A percentile compares a stretch with the other conserved stretches of the same genome.
Evolutionary conservation across 2,797 vertebrate species (phyloP).

Genomic region (Anguilla megastoma): DNA sequence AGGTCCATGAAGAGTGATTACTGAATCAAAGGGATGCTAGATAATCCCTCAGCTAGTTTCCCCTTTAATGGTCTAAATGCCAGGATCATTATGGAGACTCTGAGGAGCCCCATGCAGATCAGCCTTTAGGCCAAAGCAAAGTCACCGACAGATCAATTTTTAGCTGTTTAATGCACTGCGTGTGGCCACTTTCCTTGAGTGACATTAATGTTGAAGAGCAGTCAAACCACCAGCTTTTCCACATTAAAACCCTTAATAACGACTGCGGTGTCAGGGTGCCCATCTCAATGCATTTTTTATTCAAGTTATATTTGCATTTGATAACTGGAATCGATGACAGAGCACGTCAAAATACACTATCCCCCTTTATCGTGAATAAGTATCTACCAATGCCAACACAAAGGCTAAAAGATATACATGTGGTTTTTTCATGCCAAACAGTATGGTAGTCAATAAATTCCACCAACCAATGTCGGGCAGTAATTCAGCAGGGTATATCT

Average conservation of each 20-base stretch:
- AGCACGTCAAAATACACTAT: neutral
- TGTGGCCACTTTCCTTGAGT: neutral
- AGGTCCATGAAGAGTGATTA: slow-evolving; percentile 4
- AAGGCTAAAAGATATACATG: neutral
- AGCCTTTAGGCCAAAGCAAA: slow-evolving; percentile 5
- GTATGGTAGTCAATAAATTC: neutral
- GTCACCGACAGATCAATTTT: slow-evolving; percentile 23
- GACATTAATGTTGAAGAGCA: slow-evolving; percentile 9
- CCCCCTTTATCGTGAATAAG: neutral
- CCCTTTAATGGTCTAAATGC: slow-evolving; percentile 31
- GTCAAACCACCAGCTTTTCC: neutral
- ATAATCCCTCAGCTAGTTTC: slow-evolving; percentile 20
- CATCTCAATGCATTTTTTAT: neutral
- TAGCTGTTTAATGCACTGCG: neutral
- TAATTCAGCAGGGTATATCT: neutral
- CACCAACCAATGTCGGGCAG: neutral
- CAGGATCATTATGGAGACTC: slow-evolving; percentile 26
- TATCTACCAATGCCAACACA: neutral
- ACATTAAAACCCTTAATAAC: slow-evolving; percentile 1
- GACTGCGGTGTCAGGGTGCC: too few species aligned
- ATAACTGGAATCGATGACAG: neutral
- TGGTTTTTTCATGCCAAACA: neutral
- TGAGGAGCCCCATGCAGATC: slow-evolving; percentile 1
- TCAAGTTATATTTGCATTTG: neutral
- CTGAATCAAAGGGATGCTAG: slow-evolving; percentile 5